Percentiles rank a stretch among this genome's conserved stretches.
These are phyloP conservation scores for Oopsacas minuta DNA, from an alignment of 37 sponge, comb jelly and placozoan genomes.

Conservation along the genomic window DNA sequence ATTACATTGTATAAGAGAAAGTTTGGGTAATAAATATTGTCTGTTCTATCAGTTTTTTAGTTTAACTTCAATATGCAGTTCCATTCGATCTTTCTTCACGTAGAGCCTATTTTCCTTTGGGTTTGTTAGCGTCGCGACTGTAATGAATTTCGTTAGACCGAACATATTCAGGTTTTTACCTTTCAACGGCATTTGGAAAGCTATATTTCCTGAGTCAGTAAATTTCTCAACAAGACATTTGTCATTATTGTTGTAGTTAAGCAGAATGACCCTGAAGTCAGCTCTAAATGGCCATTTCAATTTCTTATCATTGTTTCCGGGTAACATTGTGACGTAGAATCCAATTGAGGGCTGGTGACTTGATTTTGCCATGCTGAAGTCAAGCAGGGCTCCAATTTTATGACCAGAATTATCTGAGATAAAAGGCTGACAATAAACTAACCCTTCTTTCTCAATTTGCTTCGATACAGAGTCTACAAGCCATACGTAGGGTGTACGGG, in stretches of 20 bases:
- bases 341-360: not conserved
- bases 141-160: not conserved
- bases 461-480: not conserved
- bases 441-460: not conserved
- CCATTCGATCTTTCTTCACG: not conserved
- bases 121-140: not conserved
- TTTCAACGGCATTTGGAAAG: not conserved
- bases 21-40: not conserved
- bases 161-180: not conserved
- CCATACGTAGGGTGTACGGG: not conserved
- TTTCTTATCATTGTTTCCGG: not conserved
- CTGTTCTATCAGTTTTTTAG: not conserved
- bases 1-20: not conserved
- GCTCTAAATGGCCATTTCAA: slow-evolving; percentile 7
- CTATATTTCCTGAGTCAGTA: not conserved
- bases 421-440: not conserved
- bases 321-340: not conserved
- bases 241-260: not conserved
- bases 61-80: not conserved
- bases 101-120: not conserved
- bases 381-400: not conserved
- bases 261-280: not conserved
- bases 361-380: not conserved
- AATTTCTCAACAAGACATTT: not conserved
- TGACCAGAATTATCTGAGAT: not conserved